Percentiles rank a stretch among this genome's conserved stretches.
phyloP scores from a whole-genome alignment of 2,888 invertebrate species.

The Hermaeophaga mercurialis region DNA sequence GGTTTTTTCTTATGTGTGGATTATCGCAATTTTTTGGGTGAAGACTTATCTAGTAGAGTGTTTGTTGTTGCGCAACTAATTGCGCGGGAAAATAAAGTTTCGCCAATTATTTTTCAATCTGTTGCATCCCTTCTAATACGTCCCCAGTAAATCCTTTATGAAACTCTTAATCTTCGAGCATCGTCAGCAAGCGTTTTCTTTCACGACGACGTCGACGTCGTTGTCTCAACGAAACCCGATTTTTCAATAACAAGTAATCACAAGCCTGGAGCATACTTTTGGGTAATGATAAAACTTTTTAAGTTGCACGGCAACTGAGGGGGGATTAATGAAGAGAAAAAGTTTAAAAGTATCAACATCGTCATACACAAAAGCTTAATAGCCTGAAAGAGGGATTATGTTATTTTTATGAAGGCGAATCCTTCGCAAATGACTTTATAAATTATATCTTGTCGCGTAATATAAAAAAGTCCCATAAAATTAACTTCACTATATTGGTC shows the following conservation, averaged over 20 bases:
- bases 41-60: too few species aligned
- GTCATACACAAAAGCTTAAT: conserved; percentile 29
- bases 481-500: conserved; percentile 13
- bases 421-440: conserved; percentile 29
- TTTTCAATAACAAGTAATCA: conserved; percentile 24
- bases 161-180: conserved; percentile 25
- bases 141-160: conserved; percentile 19
- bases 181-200: conserved; percentile 20
- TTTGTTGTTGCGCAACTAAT: too few species aligned
- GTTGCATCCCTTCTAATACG: conserved; percentile 17
- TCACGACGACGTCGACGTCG: conserved; percentile 7
- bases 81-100: conserved; percentile 7
- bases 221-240: conserved; percentile 16
- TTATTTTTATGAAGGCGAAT: conserved; percentile 30
- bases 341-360: conserved; percentile 36
- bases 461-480: conserved; percentile 16
- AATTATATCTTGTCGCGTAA: conserved; percentile 23
- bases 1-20: not conserved
- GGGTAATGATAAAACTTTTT: conserved; percentile 47
- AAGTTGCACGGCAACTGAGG: conserved; percentile 37
- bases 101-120: conserved; percentile 25
- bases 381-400: conserved; percentile 31
- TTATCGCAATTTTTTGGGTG: conserved; percentile 10
- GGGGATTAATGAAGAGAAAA: conserved; percentile 45
- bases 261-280: conserved; percentile 33